Evolutionary conservation across 2,888 invertebrate species (phyloP).

Genomic region (Chirona hameri): DNA sequence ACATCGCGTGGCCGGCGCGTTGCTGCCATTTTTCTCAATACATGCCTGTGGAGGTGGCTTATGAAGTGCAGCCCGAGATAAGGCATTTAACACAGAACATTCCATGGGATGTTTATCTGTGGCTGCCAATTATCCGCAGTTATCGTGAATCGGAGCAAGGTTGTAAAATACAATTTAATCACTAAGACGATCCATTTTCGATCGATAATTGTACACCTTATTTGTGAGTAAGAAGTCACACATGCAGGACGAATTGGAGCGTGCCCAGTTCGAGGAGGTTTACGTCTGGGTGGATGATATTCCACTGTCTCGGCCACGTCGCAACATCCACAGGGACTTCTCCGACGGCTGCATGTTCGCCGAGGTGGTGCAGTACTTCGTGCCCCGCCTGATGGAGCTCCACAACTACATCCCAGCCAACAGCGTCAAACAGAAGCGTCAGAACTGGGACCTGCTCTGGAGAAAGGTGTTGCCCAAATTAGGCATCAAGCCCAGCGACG

Average conservation of each 20-base stretch:
- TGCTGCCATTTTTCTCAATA: too few species aligned
- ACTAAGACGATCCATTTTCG: too few species aligned
- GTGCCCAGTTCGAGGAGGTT: slow-evolving; percentile 47
- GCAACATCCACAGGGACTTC: slow-evolving; percentile 69
- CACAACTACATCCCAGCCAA: slow-evolving; percentile 72
- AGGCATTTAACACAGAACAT: too few species aligned
- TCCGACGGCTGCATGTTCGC: slow-evolving; percentile 74
- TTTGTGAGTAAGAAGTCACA: too few species aligned
- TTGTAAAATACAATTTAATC: too few species aligned
- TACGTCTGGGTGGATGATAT: slow-evolving; percentile 57
- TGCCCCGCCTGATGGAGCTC: slow-evolving; percentile 68
- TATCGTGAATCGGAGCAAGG: too few species aligned
- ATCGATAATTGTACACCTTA: too few species aligned
- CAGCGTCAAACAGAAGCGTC: slow-evolving; percentile 62
- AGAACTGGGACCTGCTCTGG: slow-evolving; percentile 74
- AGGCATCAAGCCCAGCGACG: slow-evolving; percentile 38
- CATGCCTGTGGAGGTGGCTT: too few species aligned
- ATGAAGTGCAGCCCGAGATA: too few species aligned
- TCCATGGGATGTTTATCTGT: too few species aligned
- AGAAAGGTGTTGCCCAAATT: slow-evolving; percentile 55
- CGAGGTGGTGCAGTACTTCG: slow-evolving; percentile 64
- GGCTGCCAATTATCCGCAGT: too few species aligned
- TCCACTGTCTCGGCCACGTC: slow-evolving; percentile 58
- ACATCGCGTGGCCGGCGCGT: too few species aligned
- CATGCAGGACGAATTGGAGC: slow-evolving; percentile 1